Evolutionary conservation across 2,797 vertebrate genomes (phyloP).

Genomic region (Malurus leucopterus): DNA sequence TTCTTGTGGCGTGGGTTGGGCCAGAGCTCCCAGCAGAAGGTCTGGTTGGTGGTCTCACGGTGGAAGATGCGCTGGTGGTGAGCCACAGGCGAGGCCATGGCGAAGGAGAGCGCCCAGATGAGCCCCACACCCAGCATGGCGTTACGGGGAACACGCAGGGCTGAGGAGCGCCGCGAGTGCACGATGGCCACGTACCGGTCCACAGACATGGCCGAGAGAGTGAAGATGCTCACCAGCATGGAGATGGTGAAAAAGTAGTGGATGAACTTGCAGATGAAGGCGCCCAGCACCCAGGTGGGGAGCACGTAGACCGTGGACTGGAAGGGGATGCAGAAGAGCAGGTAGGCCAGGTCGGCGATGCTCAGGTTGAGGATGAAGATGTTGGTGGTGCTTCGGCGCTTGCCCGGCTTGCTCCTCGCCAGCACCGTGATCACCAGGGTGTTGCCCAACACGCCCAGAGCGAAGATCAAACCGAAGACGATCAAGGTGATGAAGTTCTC

Average conservation of each 20-base stretch:
- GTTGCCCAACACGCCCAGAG: conserved; percentile 91
- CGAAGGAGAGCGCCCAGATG: conserved; percentile 90
- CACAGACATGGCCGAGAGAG: conserved; percentile 94
- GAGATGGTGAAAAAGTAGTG: conserved; percentile 98
- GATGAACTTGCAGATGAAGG: conserved; percentile 93
- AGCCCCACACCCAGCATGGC: conserved; percentile 84
- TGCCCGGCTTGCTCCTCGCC: conserved; percentile 86
- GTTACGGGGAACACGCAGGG: conserved; percentile 84
- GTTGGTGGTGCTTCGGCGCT: conserved; percentile 90
- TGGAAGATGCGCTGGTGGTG: conserved; percentile 88
- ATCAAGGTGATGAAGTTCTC: conserved; percentile 90
- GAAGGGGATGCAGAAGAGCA: conserved; percentile 96
- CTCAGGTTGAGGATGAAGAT: conserved; percentile 97
- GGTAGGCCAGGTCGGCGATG: conserved; percentile 93
- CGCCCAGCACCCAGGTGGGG: conserved; percentile 91
- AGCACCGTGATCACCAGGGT: conserved; percentile 94
- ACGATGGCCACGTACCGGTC: conserved; percentile 97
- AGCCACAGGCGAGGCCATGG: conserved; percentile 90
- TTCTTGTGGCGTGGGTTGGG: conserved; percentile 82
- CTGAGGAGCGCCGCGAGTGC: conserved; percentile 88
- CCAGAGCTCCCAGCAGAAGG: conserved; percentile 96
- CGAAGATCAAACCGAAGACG: conserved; percentile 90
- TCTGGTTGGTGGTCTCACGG: conserved; percentile 75
- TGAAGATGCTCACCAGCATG: conserved; percentile 98
- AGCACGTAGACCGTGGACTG: conserved; percentile 92